These are phyloP conservation scores for Watsonalla cultraria DNA, from an alignment of 2,888 invertebrate species.

Conservation along the genomic window DNA sequence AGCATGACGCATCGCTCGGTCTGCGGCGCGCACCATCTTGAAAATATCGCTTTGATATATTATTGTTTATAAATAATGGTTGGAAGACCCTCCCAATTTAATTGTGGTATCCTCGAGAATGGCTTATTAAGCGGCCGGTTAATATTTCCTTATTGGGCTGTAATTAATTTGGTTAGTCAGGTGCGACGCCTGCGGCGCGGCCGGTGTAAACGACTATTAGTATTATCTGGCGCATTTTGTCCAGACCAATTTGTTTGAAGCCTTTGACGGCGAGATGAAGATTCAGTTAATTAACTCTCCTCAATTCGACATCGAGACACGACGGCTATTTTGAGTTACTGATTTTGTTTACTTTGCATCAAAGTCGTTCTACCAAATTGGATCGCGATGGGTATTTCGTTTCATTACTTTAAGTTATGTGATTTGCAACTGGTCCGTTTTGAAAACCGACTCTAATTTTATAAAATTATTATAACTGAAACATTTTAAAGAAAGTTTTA, in stretches of 20 bases:
- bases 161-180: constrained; percentile 77
- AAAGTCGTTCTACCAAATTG: constrained; percentile 9
- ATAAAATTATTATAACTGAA: no score
- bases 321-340: constrained; percentile 24
- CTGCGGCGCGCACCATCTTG: constrained; percentile 71
- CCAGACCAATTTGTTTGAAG: constrained; percentile 71
- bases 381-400: constrained; percentile 19
- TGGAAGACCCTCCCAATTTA: constrained; percentile 72
- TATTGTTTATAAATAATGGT: constrained; percentile 78
- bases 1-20: constrained; percentile 48
- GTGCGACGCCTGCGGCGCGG: constrained; percentile 63
- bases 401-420: neutral
- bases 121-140: constrained; percentile 77
- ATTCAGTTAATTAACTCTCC: constrained; percentile 64
- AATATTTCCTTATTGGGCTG: constrained; percentile 74
- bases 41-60: constrained; percentile 77
- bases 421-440: neutral
- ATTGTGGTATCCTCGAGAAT: constrained; percentile 73
- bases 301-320: constrained; percentile 28
- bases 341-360: constrained; percentile 30
- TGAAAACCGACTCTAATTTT: neutral
- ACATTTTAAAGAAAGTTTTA: no score
- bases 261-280: constrained; percentile 63
- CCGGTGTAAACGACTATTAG: constrained; percentile 43
- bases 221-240: constrained; percentile 68